Evolutionary conservation across 2,888 invertebrate genomes (phyloP), one percentile per base, ranked within the genome.

Genomic region (Tetragonisca angustula): DNA sequence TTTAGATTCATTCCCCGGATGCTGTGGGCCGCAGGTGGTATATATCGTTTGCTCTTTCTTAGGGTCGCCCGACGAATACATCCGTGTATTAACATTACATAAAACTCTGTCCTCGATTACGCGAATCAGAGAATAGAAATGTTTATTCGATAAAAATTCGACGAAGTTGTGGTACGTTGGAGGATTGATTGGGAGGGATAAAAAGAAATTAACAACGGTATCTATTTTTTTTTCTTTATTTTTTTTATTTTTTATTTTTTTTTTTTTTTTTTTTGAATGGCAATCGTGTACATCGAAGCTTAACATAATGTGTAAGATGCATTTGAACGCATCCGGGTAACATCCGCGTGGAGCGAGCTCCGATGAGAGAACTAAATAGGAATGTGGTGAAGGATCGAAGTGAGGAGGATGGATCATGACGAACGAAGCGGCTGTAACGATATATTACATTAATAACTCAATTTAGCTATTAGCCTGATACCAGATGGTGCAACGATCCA

Each of bases 21-120:
- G 86, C 86, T 76, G 86, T 81, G 76, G 85, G 4, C 49, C 21
- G n/a, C 64, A n/a, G 19, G 64, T 13, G 84, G 88, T 88, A 89
- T 89, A 80, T 76, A n/a, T 56, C 70, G 56, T 11, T 27, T 61
- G 43, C n/a, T 76, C n/a, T 36, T 78, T 59, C 73, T 68, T 59
- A 65, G 15, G 43, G 24, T 21, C 61, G 3, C 49, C 32, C 32
- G 6, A 50, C 15, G 24, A 43, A 2, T 27, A 27, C 11, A 4
- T 21, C 5, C n/a, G 19, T 27, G 27, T 6, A 32, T 49, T 5
- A 32, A 43, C 52, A 19, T 27, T 19, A 17, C 15, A 13, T 11
- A 62, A 50, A 49, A 15, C 21, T 19, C 27, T 11, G 13, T 27
- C 9, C 52, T 27, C 27, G 24, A 43, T 43, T 67, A 67, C 49